These are phyloP conservation scores for Athene cunicularia DNA, from an alignment of 2,113 vertebrate genomes.

Conservation along the genomic window DNA sequence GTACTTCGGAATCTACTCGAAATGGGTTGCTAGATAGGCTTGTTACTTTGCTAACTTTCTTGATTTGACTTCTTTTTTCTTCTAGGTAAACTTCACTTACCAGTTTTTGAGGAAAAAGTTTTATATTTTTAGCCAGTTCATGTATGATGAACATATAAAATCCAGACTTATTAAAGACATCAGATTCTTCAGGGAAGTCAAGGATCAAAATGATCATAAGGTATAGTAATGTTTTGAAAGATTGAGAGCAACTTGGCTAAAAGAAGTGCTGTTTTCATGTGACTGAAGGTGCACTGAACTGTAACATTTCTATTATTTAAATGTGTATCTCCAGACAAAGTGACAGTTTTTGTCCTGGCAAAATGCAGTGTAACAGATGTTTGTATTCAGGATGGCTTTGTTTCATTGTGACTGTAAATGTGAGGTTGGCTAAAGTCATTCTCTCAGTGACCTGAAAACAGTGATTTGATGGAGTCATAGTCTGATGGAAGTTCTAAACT, in stretches of 20 bases:
- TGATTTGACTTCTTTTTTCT: neutral
- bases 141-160: conserved; percentile 99
- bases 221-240: conserved; percentile 65
- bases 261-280: neutral
- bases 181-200: conserved; percentile 97
- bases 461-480: neutral
- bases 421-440: neutral
- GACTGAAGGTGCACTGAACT: neutral
- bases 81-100: conserved; percentile 97
- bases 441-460: neutral
- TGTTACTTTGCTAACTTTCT: neutral
- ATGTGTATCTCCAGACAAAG: neutral
- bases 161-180: conserved; percentile 99
- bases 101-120: conserved; percentile 98
- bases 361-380: neutral
- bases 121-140: conserved; percentile 99
- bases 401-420: neutral
- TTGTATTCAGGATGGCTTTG: neutral
- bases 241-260: neutral
- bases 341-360: neutral
- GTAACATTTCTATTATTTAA: neutral
- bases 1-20: neutral
- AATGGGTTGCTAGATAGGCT: neutral
- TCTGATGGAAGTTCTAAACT: neutral
- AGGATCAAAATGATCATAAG: conserved; percentile 98